Evolutionary conservation across 64 coral and sea anemone species (phyloP), one percentile per base, ranked within the genome.

Genomic region (Porites australiensis): DNA sequence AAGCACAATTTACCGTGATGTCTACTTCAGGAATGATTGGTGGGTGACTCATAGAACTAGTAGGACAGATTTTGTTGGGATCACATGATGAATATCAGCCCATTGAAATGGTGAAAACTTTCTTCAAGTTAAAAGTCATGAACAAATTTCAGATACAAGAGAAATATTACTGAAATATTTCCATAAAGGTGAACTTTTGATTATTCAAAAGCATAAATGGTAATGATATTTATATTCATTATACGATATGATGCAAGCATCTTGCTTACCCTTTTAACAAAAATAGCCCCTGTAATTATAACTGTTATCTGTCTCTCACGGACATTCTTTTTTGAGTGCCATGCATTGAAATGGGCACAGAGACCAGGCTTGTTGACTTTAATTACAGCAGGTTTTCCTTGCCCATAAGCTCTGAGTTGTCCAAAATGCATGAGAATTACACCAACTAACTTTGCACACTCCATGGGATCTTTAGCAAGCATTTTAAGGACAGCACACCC

Each of bases 41-140:
- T 37, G 78, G 5, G 54, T 89, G 72, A 9, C 73, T 58, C 50
- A 22, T 59, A 53, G 27, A 1, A 37, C 27, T 37, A 37, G 66
- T 63, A 8, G 50, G 22, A 51, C 66, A 37, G 27, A 10, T 64
- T 89, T 74, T 44, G 65, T 89, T 18, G 54, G 62, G 63, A 37
- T 89, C 87, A 89, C 77, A 71, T 77, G 74, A 3, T 64, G 20
- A 11, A 89, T 46, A 3, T 23, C 13, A 59, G 72, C 77, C 65
- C 76, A 8, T 19, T 48, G 15, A 45, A 22, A 19, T 46, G 76
- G 74, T 46, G 43, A 89, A 11, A 43, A 16, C 22, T 89, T 58
- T 77, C 72, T 90, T 2, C 88, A 74, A 68, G 88, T 90, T 63
- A 90, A 13, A 44, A 63, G 57, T 69, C 79, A 79, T 89, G 87